These are phyloP conservation scores for Drosophila pandora DNA, from an alignment of 1,140 invertebrate genomes.

Conservation along the genomic window DNA sequence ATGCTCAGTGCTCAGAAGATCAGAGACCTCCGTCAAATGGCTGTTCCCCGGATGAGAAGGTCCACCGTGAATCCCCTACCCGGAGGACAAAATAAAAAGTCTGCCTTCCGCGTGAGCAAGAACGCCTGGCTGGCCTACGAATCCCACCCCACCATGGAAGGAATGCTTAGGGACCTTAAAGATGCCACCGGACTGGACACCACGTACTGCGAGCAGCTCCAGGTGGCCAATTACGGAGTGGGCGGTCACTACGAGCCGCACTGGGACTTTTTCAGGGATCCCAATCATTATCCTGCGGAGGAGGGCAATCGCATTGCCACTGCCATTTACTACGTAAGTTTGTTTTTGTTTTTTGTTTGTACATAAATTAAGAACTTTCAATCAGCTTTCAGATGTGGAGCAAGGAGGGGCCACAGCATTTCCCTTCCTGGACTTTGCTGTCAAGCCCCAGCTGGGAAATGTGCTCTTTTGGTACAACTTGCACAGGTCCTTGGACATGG, in stretches of 20 bases:
- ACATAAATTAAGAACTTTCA: background rate
- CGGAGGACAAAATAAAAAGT: constrained; percentile 85
- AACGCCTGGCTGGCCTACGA: constrained; percentile 96
- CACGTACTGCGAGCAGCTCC: constrained; percentile 89
- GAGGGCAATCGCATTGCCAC: constrained; percentile 85
- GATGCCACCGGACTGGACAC: constrained; percentile 93
- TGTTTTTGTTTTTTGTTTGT: background rate
- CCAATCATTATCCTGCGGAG: constrained; percentile 87
- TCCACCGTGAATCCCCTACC: constrained; percentile 91
- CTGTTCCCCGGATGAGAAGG: constrained; percentile 90
- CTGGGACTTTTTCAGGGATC: constrained; percentile 85
- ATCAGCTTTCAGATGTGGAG: constrained; percentile 95
- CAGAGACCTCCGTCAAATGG: constrained; percentile 92
- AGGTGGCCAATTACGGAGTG: constrained; percentile 89
- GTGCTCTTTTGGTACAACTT: constrained; percentile 99
- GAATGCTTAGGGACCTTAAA: constrained; percentile 89
- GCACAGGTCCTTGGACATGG: constrained; percentile 94
- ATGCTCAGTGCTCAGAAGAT: constrained; percentile 95
- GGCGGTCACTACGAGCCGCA: constrained; percentile 91
- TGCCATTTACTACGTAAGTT: constrained; percentile 84
- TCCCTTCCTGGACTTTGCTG: constrained; percentile 91
- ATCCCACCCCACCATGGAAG: constrained; percentile 90
- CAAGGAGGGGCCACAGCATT: constrained; percentile 98
- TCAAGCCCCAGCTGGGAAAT: constrained; percentile 94
- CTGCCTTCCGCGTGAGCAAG: constrained; percentile 98